Evolutionary conservation across 2,113 vertebrate species (phyloP), one percentile per base, ranked within the genome.

Genomic region (Mohoua ochrocephala): DNA sequence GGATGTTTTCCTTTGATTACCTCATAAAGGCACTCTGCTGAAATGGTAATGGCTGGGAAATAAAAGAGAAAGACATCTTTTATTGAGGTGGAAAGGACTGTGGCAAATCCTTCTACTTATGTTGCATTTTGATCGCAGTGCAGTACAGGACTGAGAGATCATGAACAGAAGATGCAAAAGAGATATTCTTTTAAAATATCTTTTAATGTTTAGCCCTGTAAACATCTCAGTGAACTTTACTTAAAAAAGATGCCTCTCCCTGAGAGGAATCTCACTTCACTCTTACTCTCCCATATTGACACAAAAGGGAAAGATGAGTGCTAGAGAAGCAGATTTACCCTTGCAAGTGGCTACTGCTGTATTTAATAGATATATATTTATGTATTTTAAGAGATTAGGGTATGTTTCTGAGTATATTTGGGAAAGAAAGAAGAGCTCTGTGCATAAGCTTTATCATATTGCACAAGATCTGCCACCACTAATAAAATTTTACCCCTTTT

Each of bases 1-100:
- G 91, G 81, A 85, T 76, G 41, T 85, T 96, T 96, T 92, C 49
- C 82, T 97, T 89, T 94, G 52, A 84, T 92, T 95, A 84, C 65
- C 70, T 90, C 71, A 80, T 83, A 77, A 92, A 93, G 81, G 16
- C 84, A 44, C 56, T 81, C 49, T 79, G 73, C 53, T 93, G 70
- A 73, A 95, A 82, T 79, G 28, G 61, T 63, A 69, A 78, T 5
- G 41, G 30, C 64, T 93, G n/a, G 57, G 60, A 82, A 95, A 57
- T 57, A 77, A 85, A 59, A 87, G 33, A 84, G 56, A 64, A 63
- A 90, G 45, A 70, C 5, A 42, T 83, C 37, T 87, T 87, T 82
- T 67, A 57, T 13, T 39, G 67, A 64, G 27, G 56, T 83, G 59
- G 75, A 70, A 93, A 83, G 24, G 63, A 31, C 24, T 80, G 50